Evolutionary conservation across 2,888 invertebrate genomes (phyloP).

Genomic region (Laothoe populi): DNA sequence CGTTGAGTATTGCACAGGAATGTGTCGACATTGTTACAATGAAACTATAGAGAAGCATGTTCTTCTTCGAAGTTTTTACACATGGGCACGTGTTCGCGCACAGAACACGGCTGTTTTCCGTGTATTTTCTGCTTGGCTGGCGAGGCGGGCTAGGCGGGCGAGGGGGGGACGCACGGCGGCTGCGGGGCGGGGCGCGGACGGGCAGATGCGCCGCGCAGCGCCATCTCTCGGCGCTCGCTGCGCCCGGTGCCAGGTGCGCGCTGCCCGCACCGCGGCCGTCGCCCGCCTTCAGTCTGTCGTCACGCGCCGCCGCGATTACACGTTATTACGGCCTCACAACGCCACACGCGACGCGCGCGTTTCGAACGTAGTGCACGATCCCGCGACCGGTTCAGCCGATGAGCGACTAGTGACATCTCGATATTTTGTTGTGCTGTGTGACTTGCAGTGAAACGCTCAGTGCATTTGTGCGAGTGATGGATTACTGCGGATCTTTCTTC

Average conservation of each 20-base stretch:
- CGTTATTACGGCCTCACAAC: constrained; percentile 67
- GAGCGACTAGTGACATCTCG: constrained; percentile 79
- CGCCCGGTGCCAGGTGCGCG: constrained; percentile 72
- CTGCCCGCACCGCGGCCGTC: constrained; percentile 75
- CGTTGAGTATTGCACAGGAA: constrained; percentile 11
- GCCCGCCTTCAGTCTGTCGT: constrained; percentile 82
- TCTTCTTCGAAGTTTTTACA: constrained; percentile 70
- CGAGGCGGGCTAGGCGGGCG: constrained; percentile 46
- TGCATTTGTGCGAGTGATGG: constrained; percentile 81
- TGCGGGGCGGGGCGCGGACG: constrained; percentile 52
- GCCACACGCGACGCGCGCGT: constrained; percentile 79
- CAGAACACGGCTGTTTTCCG: constrained; percentile 77
- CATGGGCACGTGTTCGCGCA: constrained; percentile 76
- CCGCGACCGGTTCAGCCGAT: constrained; percentile 80
- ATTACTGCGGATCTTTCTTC: constrained; percentile 75
- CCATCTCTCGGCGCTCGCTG: constrained; percentile 72
- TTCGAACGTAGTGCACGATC: constrained; percentile 81
- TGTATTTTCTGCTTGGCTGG: constrained; percentile 78
- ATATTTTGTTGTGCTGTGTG: constrained; percentile 80
- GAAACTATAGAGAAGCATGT: constrained; percentile 59
- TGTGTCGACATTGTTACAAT: constrained; percentile 40
- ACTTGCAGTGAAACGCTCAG: constrained; percentile 81
- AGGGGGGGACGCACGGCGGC: constrained; percentile 49
- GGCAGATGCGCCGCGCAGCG: constrained; percentile 83
- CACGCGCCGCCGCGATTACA: constrained; percentile 76